Percentiles rank a stretch among this genome's conserved stretches.
Evolutionary conservation across 2,797 vertebrate species (phyloP).

Genomic region (Hippocampus kuda): DNA sequence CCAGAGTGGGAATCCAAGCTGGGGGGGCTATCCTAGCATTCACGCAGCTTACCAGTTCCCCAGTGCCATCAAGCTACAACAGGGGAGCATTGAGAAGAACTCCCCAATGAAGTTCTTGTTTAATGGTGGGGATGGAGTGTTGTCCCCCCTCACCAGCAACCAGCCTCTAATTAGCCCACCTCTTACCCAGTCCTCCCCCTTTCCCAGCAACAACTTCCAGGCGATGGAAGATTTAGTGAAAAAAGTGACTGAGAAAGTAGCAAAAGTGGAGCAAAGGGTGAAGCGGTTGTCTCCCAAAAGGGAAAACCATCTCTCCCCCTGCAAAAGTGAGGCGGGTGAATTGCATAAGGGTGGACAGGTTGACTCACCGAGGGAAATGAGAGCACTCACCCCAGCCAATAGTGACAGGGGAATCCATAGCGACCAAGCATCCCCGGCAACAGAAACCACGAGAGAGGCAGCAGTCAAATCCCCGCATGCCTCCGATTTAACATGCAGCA

Average conservation of each 20-base stretch:
- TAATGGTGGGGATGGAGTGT: slow-evolving; percentile 58
- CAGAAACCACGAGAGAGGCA: slow-evolving; percentile 65
- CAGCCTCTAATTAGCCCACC: slow-evolving; percentile 78
- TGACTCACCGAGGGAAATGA: slow-evolving; percentile 70
- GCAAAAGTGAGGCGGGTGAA: slow-evolving; percentile 77
- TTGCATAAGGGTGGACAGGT: slow-evolving; percentile 63
- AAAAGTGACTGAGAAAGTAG: slow-evolving; percentile 87
- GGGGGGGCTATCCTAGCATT: slow-evolving; percentile 97
- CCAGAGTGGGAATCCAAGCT: slow-evolving; percentile 93
- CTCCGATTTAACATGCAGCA: slow-evolving; percentile 74
- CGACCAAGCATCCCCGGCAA: slow-evolving; percentile 61
- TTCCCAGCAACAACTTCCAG: slow-evolving; percentile 87
- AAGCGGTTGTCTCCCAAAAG: slow-evolving; percentile 77
- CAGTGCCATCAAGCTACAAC: slow-evolving; percentile 80
- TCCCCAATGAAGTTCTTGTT: slow-evolving; percentile 77
- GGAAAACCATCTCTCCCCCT: slow-evolving; percentile 72
- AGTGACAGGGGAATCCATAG: slow-evolving; percentile 72
- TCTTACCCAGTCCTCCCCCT: slow-evolving; percentile 80
- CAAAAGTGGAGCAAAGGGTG: slow-evolving; percentile 84
- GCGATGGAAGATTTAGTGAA: slow-evolving; percentile 93
- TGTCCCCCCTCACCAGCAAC: slow-evolving; percentile 74
- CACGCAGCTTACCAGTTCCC: slow-evolving; percentile 97
- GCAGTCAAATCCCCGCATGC: slow-evolving; percentile 63
- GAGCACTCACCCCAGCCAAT: slow-evolving; percentile 73
- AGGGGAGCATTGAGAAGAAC: slow-evolving; percentile 74